Conservation (phyloP, 1,140 invertebrate species). For the Chironomus tepperi region DNA sequence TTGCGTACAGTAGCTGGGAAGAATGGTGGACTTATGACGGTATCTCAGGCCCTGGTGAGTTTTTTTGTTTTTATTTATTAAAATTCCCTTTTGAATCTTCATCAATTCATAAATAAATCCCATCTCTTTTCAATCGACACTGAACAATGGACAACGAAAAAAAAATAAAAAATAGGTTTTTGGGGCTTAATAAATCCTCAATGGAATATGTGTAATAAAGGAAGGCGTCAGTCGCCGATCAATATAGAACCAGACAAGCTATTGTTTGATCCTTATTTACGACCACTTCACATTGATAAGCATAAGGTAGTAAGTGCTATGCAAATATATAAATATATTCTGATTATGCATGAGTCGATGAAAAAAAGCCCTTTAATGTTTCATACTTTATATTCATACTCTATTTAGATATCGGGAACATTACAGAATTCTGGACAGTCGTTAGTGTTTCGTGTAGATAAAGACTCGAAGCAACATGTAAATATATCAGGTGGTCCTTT, state of each 20-base stretch:
- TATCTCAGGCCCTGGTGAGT: conserved; percentile 64
- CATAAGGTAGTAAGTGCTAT: conserved; percentile 60
- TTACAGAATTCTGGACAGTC: conserved; percentile 86
- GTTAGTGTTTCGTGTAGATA: conserved; percentile 80
- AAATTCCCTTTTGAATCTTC: no score
- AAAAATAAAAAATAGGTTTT: conserved; percentile 54
- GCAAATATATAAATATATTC: conserved; percentile 15
- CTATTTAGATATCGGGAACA: conserved; percentile 68
- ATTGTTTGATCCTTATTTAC: conserved; percentile 87
- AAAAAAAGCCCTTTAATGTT: neutral
- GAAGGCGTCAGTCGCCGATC: conserved; percentile 87
- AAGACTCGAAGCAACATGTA: conserved; percentile 71
- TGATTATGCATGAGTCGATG: neutral
- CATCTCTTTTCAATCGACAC: no score
- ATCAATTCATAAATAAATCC: no score
- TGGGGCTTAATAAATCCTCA: conserved; percentile 95
- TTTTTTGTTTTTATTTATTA: no score
- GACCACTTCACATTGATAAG: conserved; percentile 79
- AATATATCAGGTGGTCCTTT: conserved; percentile 93
- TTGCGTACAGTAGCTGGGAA: conserved; percentile 65
- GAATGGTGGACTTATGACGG: conserved; percentile 92
- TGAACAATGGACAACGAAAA: neutral
- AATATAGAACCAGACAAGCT: conserved; percentile 88
- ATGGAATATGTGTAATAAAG: conserved; percentile 92
- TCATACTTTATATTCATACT: conserved; percentile 19